phyloP scores from a whole-genome alignment of 2,797 vertebrate genomes.

The Sebastes melanostomus region DNA sequence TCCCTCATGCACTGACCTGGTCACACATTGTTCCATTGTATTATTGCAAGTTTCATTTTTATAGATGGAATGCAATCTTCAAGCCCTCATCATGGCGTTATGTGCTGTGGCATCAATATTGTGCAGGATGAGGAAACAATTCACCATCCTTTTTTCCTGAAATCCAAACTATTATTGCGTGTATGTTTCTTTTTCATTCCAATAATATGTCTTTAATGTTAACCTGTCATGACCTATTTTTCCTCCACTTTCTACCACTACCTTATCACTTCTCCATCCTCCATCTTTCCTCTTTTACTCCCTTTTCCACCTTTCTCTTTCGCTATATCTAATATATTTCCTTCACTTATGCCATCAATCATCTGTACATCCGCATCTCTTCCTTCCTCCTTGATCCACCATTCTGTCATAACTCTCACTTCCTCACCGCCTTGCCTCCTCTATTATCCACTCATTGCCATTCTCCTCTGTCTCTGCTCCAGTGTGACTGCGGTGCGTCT shows the following conservation, averaged over 20 bases:
- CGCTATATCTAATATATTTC: neutral
- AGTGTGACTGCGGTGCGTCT: conserved; percentile 92
- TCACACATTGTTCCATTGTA: neutral
- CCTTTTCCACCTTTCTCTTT: conserved; percentile 1
- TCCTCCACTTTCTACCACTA: neutral
- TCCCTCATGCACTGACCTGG: neutral
- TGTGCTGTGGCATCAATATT: neutral
- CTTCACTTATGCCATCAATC: neutral
- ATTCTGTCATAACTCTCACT: neutral
- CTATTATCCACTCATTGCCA: conserved; percentile 22
- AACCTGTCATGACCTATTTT: neutral
- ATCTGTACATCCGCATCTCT: neutral
- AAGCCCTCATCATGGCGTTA: neutral
- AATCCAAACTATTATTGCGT: neutral
- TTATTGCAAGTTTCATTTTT: conserved; percentile 10
- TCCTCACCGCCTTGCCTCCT: neutral
- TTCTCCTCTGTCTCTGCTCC: conserved; percentile 16
- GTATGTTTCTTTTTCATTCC: neutral
- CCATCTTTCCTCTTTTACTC: neutral
- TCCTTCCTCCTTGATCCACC: no score
- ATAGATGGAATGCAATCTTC: neutral
- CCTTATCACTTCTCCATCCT: neutral
- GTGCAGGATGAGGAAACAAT: neutral
- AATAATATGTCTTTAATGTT: neutral
- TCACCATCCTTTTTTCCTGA: neutral